Percentiles rank a stretch among this genome's conserved stretches.
Conservation (phyloP, 2,113 vertebrate genomes). For the Silurus glanis region DNA sequence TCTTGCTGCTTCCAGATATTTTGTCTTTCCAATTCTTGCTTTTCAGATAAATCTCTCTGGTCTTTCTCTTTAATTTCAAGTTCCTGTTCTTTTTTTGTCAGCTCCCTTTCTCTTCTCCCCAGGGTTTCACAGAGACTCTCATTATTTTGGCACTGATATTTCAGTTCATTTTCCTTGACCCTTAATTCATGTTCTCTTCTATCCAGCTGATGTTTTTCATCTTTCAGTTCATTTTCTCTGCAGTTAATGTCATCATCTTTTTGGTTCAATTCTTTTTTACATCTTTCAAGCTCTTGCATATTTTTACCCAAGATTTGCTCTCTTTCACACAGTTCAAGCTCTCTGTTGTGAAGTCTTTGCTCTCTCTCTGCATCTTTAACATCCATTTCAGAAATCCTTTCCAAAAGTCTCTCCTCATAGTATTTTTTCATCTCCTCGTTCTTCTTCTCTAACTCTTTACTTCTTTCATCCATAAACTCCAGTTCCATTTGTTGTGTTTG, state of each 20-base stretch:
- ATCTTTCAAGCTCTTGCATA: constrained; percentile 36
- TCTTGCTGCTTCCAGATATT: neutral
- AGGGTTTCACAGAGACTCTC: constrained; percentile 11
- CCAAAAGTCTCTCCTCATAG: constrained; percentile 49
- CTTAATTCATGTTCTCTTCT: constrained; percentile 24
- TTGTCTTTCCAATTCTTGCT: neutral
- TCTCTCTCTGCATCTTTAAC: constrained; percentile 37
- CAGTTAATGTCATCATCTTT: constrained; percentile 37
- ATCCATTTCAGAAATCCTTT: constrained; percentile 46
- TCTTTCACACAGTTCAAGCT: constrained; percentile 33
- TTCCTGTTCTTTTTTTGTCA: constrained; percentile 25
- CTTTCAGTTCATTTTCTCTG: constrained; percentile 45
- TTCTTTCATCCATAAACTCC: constrained; percentile 43
- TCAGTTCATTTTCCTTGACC: constrained; percentile 37
- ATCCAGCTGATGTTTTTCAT: constrained; percentile 36
- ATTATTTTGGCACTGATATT: constrained; percentile 21
- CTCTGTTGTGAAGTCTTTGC: constrained; percentile 29
- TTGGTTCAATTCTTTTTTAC: constrained; percentile 43
- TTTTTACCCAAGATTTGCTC: constrained; percentile 45
- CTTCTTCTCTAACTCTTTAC: constrained; percentile 16
- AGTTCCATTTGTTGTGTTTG: constrained; percentile 45
- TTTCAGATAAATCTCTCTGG: neutral
- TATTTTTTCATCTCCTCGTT: constrained; percentile 51
- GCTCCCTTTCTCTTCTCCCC: constrained; percentile 25
- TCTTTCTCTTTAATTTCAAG: neutral